Percentiles rank a stretch among this genome's conserved stretches.
Conservation (phyloP, 1,140 invertebrate genomes). For the Diabrotica virgifera region DNA sequence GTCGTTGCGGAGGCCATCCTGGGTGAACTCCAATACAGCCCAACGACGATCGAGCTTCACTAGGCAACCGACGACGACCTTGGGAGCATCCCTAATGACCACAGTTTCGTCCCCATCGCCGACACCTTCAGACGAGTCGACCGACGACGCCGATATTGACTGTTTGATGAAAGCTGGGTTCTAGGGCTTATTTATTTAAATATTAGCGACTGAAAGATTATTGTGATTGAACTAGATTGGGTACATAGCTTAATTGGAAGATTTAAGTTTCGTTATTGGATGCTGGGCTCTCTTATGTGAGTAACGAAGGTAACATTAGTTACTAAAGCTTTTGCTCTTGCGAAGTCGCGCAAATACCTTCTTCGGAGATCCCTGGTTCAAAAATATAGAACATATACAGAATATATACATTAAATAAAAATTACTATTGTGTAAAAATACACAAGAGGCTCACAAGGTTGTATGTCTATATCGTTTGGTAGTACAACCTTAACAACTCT, state of each 20-base stretch:
- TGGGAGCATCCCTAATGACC: conserved; percentile 40
- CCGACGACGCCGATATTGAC: conserved; percentile 41
- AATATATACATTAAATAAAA: no score
- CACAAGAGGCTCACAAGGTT: no score
- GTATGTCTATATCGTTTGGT: no score
- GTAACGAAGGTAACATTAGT: neutral
- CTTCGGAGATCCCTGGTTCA: no score
- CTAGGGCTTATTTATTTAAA: conserved; percentile 26
- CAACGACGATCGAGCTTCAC: conserved; percentile 33
- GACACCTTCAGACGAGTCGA: conserved; percentile 32
- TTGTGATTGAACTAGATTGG: neutral
- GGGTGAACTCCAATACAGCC: conserved; percentile 32
- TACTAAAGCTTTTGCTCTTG: no score
- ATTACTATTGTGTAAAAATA: no score
- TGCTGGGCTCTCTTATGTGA: neutral
- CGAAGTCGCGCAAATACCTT: no score
- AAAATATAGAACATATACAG: no score
- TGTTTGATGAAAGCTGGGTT: conserved; percentile 45
- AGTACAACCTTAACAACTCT: no score
- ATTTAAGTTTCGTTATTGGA: neutral
- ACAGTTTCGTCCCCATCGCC: conserved; percentile 43
- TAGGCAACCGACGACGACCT: conserved; percentile 32
- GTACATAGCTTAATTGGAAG: neutral
- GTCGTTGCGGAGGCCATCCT: conserved; percentile 38
- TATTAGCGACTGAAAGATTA: neutral